Evolutionary conservation across 2,113 vertebrate species (phyloP), one percentile per base, ranked within the genome.

Genomic region (Triplophysa tibetana): DNA sequence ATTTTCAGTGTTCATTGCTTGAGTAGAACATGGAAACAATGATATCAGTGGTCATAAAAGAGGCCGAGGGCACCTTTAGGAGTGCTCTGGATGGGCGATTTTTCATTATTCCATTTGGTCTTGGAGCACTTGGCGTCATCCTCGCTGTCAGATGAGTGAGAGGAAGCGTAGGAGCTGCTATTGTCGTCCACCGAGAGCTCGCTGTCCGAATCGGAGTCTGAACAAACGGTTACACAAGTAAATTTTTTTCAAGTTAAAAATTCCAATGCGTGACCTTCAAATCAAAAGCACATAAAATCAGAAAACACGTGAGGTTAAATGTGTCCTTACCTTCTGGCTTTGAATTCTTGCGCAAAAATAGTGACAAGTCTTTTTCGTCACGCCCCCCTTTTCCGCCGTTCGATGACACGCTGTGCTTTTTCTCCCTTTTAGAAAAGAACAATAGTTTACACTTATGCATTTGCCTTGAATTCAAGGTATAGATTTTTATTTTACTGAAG

Each of bases 181-280:
- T 94, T 93, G 1, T 95, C 95, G 1, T 96, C 95, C 0, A 92
- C 86, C 8, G 95, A 96, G 41, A 95, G 85, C 78, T 96, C 95
- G 0, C 95, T 96, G 85, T 97, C 95, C 0, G 95, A 95, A 86
- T 97, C 95, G 0, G 95, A 96, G 21, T 95, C 95, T 89, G 81
- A 60, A 23, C 14, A 73, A 3, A 26, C 41, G 83, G 17, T 74
- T n/a, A 70, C 54, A 8, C 24, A 16, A 38, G 33, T 12, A 1
- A 45, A 45, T 45, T 45, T 2, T 12, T 12, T 2, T 45, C 43
- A n/a, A n/a, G n/a, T n/a, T n/a, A n/a, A n/a, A 26, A 16, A 29
- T 8, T 24, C 12, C 60, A 64, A 8, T 38, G 1, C 33, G 33
- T 38, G 7, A 38, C 5, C 33, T 38, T 11, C 19, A 50, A 50